phyloP scores from a whole-genome alignment of 2,888 invertebrate species.

The Tenthredo livida region DNA sequence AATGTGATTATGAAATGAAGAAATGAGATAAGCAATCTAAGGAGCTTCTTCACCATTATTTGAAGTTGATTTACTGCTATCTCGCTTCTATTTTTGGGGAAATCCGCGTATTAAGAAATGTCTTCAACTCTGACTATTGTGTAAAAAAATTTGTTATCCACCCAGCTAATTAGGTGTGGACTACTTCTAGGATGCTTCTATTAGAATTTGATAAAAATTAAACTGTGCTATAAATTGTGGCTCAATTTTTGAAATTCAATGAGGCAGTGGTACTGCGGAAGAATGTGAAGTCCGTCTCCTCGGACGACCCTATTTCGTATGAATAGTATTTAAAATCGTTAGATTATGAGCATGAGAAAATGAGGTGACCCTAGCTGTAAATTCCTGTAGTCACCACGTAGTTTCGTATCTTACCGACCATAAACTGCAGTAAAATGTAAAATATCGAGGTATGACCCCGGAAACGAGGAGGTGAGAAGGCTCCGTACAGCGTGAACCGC shows the following conservation, averaged over 20 bases:
- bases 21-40: background rate
- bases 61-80: too few species aligned
- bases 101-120: too few species aligned
- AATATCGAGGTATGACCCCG: constrained; percentile 74
- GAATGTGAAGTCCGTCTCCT: background rate
- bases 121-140: too few species aligned
- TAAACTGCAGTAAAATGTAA: constrained; percentile 45
- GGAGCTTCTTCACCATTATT: background rate
- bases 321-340: background rate
- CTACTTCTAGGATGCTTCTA: too few species aligned
- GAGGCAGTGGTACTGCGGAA: background rate
- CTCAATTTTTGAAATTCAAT: background rate
- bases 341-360: background rate
- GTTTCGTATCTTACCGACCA: constrained; percentile 19
- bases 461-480: constrained; percentile 66
- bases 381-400: constrained; percentile 4
- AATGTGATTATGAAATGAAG: background rate
- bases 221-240: background rate
- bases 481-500: constrained; percentile 46
- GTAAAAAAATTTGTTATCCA: background rate
- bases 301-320: background rate
- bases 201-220: too few species aligned
- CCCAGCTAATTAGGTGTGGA: background rate
- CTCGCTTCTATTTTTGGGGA: too few species aligned
- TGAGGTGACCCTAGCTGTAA: background rate